These are phyloP conservation scores for Xiphophorus maculatus DNA, from an alignment of 2,113 vertebrate species.

Conservation along the genomic window DNA sequence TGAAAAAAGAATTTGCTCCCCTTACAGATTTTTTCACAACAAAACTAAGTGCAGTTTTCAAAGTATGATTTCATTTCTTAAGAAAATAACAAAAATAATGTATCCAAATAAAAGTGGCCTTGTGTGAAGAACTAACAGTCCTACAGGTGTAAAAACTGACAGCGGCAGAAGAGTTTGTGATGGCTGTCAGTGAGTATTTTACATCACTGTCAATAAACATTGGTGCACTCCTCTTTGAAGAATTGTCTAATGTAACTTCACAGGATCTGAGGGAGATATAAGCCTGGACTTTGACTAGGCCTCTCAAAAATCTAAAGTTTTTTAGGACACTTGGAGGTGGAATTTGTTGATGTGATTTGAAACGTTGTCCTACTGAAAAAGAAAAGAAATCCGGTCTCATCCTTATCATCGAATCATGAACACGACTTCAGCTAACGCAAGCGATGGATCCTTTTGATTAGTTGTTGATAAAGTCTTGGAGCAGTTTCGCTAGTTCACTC, in stretches of 20 bases:
- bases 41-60: neutral
- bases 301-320: too few species aligned
- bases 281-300: too few species aligned
- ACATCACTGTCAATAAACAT: neutral
- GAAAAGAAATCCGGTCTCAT: too few species aligned
- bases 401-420: neutral
- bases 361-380: too few species aligned
- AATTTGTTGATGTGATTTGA: too few species aligned
- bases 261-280: neutral
- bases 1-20: neutral
- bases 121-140: neutral
- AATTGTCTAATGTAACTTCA: neutral
- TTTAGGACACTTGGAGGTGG: too few species aligned
- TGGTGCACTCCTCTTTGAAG: neutral
- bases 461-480: neutral
- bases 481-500: neutral
- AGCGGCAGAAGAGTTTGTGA: neutral
- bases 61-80: neutral
- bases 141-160: too few species aligned
- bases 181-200: neutral
- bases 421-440: neutral
- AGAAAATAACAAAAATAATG: neutral
- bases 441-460: neutral
- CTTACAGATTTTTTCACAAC: neutral
- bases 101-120: neutral